Evolutionary conservation across 2,797 vertebrate species (phyloP), one percentile per base, ranked within the genome.

Genomic region (Hozukius guyotensis): DNA sequence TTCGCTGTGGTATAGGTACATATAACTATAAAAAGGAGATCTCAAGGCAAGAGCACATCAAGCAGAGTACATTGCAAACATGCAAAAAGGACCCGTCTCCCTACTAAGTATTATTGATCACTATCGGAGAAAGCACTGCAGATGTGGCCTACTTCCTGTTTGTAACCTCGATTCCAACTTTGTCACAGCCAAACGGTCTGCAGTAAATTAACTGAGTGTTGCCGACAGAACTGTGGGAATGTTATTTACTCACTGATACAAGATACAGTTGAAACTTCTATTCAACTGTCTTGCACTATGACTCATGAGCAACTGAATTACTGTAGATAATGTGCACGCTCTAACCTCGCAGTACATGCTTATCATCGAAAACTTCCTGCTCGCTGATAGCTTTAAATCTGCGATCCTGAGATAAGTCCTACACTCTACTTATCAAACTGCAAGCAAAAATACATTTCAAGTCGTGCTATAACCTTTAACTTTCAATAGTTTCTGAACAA

Each of bases 301-400:
- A 85, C 71, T 80, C 67, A 73, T 27, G 65, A 63, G 72, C n/a
- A 22, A 42, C 22, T 68, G 55, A 72, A 61, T 67, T 63, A 73
- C 49, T 55, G 36, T 32, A 56, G 24, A 61, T 72, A 64, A 75
- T 42, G 74, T 59, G 70, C 36, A 18, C 27, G 16, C 67, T 55
- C 56, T 22, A 12, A 46, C 4, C 68, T 86, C 38, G 60, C 36
- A 31, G 76, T 22, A 22, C 75, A 56, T 1, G 52, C 83, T 86
- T 85, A 84, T 89, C 77, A 52, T 6, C 4, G 16, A 80, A 29
- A 63, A 77, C 77, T 81, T 86, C 83, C 81, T 87, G 79, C 29
- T 34, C 13, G 55, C 10, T 5, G 10, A 1, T 13, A 62, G 62
- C 36, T 80, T 80, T 59, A 60, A 71, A 77, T 75, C 29, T 80